Evolutionary conservation across 2,113 vertebrate species (phyloP).

Genomic region (Puntigrus tetrazona): DNA sequence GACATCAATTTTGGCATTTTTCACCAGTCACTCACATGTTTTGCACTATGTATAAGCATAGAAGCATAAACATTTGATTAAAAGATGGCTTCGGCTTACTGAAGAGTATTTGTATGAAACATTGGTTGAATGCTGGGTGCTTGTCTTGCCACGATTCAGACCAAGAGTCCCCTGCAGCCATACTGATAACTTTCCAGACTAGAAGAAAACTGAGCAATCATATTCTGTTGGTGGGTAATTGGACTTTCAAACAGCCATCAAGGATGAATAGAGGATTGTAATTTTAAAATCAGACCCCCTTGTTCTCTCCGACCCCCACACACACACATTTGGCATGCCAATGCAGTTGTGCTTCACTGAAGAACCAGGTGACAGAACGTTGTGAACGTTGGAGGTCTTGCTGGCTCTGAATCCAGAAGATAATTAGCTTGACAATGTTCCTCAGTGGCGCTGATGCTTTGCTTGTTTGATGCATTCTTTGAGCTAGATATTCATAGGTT

Average conservation of each 20-base stretch:
- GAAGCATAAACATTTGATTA: not conserved
- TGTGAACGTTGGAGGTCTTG: not conserved
- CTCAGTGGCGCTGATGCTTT: not conserved
- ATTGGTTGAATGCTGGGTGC: not conserved
- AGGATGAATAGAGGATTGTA: slow-evolving; percentile 56
- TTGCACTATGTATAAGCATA: not conserved
- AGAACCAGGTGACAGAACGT: not conserved
- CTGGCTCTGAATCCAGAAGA: not conserved
- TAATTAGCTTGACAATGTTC: not conserved
- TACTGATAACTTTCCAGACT: slow-evolving; percentile 36
- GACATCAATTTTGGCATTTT: not conserved
- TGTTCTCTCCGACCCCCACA: slow-evolving; percentile 50
- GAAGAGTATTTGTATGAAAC: not conserved
- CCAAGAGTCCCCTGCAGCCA: not conserved
- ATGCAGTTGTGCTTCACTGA: not conserved
- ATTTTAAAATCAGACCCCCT: slow-evolving; percentile 64
- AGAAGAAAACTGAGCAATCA: slow-evolving; percentile 6
- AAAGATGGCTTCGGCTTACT: not conserved
- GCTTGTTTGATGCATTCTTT: not conserved
- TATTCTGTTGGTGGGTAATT: not conserved
- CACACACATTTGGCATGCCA: not conserved
- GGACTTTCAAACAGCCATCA: slow-evolving; percentile 54
- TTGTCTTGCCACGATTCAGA: not conserved
- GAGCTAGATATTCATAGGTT: not conserved
- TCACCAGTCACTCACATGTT: not conserved